Conservation (phyloP, 1,140 invertebrate species). For the Samia ricini region DNA sequence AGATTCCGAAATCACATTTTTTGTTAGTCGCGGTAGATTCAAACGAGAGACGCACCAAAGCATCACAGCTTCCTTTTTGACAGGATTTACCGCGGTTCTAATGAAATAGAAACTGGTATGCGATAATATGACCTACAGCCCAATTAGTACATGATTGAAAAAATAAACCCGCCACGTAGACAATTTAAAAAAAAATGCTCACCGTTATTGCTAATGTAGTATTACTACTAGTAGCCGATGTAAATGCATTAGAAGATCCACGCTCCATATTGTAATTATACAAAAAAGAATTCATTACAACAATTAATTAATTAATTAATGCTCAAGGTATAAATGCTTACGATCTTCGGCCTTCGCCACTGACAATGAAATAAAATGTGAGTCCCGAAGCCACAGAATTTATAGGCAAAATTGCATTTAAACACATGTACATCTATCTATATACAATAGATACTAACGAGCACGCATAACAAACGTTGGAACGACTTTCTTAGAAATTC, state of each 20-base stretch:
- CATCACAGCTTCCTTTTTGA: no score
- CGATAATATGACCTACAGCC: no score
- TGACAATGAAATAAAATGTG: slow-evolving; percentile 12
- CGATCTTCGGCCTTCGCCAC: background rate
- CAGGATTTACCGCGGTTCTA: no score
- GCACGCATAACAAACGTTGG: no score
- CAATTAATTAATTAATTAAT: background rate
- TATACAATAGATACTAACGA: background rate
- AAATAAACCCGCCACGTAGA: no score
- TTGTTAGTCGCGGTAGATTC: no score
- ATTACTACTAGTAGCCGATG: slow-evolving; percentile 43
- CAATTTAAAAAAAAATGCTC: slow-evolving; percentile 28
- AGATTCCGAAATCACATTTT: no score
- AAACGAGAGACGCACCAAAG: no score
- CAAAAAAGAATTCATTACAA: slow-evolving; percentile 35
- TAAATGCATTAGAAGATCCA: slow-evolving; percentile 44
- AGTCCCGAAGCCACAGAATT: slow-evolving; percentile 12
- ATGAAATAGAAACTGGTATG: no score
- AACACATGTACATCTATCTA: background rate
- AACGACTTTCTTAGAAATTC: no score
- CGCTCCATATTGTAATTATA: slow-evolving; percentile 48
- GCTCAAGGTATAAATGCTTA: background rate
- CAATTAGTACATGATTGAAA: no score
- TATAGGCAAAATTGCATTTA: slow-evolving; percentile 21
- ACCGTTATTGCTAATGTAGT: slow-evolving; percentile 39